Evolutionary conservation across 2,797 vertebrate genomes (phyloP).

Genomic region (Pangasius sanitwongsei): DNA sequence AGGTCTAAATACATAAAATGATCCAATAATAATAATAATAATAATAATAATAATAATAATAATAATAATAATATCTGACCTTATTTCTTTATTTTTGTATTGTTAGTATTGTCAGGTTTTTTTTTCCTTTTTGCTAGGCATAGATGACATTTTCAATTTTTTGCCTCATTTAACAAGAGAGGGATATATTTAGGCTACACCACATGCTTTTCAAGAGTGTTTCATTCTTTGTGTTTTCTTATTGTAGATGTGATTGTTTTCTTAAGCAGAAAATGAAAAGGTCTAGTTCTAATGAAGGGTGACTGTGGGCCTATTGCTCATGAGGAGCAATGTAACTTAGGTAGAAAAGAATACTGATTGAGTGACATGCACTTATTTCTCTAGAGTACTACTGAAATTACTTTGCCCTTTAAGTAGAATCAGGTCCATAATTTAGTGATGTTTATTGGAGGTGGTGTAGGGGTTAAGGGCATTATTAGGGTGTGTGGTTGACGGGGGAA

Average conservation of each 20-base stretch:
- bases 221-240: slow-evolving; percentile 34
- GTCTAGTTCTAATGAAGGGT: not conserved
- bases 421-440: slow-evolving; percentile 26
- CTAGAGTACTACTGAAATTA: slow-evolving; percentile 58
- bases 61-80: not conserved
- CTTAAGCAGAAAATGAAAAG: slow-evolving; percentile 51
- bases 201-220: not conserved
- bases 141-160: not conserved
- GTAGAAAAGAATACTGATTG: slow-evolving; percentile 48
- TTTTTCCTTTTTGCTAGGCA: not conserved
- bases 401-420: slow-evolving; percentile 54
- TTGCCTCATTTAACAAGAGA: not conserved
- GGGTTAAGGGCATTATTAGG: not conserved
- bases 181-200: slow-evolving; percentile 1
- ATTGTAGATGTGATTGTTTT: slow-evolving; percentile 49
- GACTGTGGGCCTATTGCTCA: not conserved
- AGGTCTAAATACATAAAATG: not conserved
- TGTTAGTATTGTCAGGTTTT: not conserved
- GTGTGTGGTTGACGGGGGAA: not conserved
- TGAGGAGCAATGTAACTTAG: slow-evolving; percentile 43
- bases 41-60: no score
- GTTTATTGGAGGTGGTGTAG: not conserved
- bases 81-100: not conserved
- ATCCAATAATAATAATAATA: no score
- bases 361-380: slow-evolving; percentile 66